A percentile compares a stretch with the other conserved stretches of the same genome.
Evolutionary conservation across 2,888 invertebrate genomes (phyloP).

Genomic region (Mechanitis messenoides): DNA sequence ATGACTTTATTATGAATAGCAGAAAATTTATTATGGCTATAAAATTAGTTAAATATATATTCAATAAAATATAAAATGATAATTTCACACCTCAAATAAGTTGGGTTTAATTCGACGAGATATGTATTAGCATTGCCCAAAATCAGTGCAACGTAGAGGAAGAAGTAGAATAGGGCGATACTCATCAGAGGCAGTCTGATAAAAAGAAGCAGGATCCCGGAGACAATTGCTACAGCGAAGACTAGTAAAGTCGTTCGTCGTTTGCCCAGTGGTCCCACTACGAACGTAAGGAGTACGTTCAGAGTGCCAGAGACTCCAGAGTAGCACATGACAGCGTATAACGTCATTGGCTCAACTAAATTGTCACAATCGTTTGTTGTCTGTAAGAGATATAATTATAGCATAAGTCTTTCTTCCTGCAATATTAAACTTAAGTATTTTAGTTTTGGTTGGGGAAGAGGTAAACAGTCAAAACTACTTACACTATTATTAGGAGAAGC

Average conservation of each 20-base stretch:
- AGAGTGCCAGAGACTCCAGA: conserved; percentile 44
- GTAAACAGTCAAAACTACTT: conserved; percentile 14
- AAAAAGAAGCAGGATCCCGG: conserved; percentile 48
- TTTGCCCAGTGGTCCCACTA: conserved; percentile 52
- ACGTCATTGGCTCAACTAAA: conserved; percentile 46
- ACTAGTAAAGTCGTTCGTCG: conserved; percentile 46
- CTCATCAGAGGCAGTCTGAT: conserved; percentile 50
- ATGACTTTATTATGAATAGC: too few relatives aligned
- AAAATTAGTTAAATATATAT: too few relatives aligned
- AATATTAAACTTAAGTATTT: too few relatives aligned
- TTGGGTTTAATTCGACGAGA: conserved; percentile 61
- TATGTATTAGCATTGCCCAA: conserved; percentile 60
- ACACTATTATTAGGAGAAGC: conserved; percentile 39
- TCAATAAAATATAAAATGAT: not conserved
- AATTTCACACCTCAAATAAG: conserved; percentile 51
- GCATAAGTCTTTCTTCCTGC: too few relatives aligned
- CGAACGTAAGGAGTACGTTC: conserved; percentile 49
- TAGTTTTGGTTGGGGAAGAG: not conserved
- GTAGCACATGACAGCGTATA: conserved; percentile 59
- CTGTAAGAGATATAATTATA: conserved; percentile 29
- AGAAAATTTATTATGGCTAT: too few relatives aligned
- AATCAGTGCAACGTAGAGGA: conserved; percentile 54
- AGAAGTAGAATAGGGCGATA: conserved; percentile 52
- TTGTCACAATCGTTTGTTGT: conserved; percentile 45
- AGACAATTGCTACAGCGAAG: conserved; percentile 39